Conservation (phyloP, 2,113 vertebrate species). For the Petromus typicus region DNA sequence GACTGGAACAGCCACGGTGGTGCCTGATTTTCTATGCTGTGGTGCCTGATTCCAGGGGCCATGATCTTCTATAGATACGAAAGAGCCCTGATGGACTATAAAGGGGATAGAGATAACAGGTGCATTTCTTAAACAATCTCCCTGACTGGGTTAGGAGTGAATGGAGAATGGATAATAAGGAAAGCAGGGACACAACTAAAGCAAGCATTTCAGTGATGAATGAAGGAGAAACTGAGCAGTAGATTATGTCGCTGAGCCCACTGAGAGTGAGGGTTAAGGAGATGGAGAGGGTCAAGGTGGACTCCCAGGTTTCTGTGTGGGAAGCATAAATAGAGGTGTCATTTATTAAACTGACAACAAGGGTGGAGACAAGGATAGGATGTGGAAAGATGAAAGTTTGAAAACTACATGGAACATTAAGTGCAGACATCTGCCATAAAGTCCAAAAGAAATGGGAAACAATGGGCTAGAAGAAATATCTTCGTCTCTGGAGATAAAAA, state of each 20-base stretch:
- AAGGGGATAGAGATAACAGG: background rate
- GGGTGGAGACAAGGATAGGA: background rate
- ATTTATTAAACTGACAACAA: background rate
- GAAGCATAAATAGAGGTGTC: background rate
- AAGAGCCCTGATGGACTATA: background rate
- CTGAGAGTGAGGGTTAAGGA: background rate
- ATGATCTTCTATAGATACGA: background rate
- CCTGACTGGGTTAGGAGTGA: background rate
- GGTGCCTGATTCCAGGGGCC: background rate
- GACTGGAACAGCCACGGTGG: background rate
- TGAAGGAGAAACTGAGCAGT: background rate
- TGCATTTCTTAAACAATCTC: constrained; percentile 9
- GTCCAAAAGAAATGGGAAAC: background rate
- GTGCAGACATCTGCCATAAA: background rate
- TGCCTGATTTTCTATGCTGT: background rate
- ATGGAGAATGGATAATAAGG: background rate
- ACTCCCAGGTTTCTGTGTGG: background rate
- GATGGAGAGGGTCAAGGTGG: background rate
- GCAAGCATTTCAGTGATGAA: background rate
- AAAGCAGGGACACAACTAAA: background rate
- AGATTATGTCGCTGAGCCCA: background rate
- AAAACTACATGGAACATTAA: background rate
- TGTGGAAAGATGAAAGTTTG: background rate
- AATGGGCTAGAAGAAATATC: background rate
- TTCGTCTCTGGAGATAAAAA: background rate